Conservation (phyloP, 2,888 invertebrate species). For the Meta bourneti region DNA sequence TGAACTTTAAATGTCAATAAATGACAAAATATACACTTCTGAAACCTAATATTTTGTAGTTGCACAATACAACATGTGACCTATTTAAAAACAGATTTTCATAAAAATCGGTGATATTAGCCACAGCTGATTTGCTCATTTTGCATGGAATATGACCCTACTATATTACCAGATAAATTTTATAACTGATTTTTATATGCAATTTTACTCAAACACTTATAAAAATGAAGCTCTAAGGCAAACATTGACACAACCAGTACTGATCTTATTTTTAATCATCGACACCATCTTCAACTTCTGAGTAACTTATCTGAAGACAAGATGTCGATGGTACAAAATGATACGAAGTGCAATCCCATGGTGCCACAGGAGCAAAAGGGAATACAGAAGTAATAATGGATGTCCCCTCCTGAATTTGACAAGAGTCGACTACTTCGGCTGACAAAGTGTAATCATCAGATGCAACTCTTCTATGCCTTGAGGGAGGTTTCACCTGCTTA, state of each 20-base stretch:
- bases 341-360: constrained; percentile 74
- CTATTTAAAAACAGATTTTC: no score
- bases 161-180: no score
- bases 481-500: constrained; percentile 38
- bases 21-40: no score
- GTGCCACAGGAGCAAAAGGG: constrained; percentile 78
- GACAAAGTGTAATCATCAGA: constrained; percentile 77
- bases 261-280: constrained; percentile 49
- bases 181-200: no score
- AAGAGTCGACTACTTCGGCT: constrained; percentile 68
- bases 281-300: constrained; percentile 62
- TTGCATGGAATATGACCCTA: no score
- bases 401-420: constrained; percentile 62
- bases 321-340: constrained; percentile 76
- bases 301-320: constrained; percentile 73
- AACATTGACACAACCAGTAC: neutral
- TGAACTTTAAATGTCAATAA: no score
- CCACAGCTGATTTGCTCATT: no score
- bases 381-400: constrained; percentile 78
- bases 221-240: neutral
- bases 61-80: no score
- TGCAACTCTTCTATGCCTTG: constrained; percentile 68
- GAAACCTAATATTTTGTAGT: no score
- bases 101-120: no score
- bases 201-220: no score